These are phyloP conservation scores for Colletes gigas DNA, from an alignment of 1,140 invertebrate genomes.

Conservation along the genomic window DNA sequence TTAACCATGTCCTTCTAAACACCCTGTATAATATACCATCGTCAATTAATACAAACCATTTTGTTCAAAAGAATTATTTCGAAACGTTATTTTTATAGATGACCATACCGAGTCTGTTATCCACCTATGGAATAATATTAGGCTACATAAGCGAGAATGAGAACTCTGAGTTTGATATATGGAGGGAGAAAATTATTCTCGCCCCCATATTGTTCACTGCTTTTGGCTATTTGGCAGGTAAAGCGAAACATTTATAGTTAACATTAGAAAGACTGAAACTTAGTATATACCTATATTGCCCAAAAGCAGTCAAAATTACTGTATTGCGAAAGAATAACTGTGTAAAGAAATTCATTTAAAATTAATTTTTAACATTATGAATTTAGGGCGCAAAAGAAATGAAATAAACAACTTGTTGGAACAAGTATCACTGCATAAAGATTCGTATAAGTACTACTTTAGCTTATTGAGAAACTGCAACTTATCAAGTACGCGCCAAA, in stretches of 20 bases:
- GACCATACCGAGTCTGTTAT: constrained; percentile 81
- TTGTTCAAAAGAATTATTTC: neutral
- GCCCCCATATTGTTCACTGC: constrained; percentile 82
- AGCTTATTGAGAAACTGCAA: no score
- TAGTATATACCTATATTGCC: no score
- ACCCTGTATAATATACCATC: constrained; percentile 30
- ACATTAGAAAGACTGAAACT: no score
- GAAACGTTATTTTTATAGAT: constrained; percentile 63
- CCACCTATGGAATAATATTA: constrained; percentile 82
- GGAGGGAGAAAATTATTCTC: constrained; percentile 81
- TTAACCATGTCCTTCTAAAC: constrained; percentile 22
- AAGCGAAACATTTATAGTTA: neutral
- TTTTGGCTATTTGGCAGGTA: constrained; percentile 77
- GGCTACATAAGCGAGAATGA: constrained; percentile 77
- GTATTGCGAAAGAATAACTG: no score
- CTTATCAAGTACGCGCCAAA: no score
- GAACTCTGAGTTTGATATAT: constrained; percentile 77
- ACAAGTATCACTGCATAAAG: no score
- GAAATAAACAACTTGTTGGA: no score
- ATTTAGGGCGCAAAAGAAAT: no score
- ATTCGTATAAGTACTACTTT: no score
- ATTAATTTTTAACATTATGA: no score
- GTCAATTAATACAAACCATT: neutral
- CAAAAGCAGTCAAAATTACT: no score
- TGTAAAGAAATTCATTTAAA: no score